phyloP scores from a whole-genome alignment of 2,888 invertebrate species.

The Lumbricus terrestris region DNA sequence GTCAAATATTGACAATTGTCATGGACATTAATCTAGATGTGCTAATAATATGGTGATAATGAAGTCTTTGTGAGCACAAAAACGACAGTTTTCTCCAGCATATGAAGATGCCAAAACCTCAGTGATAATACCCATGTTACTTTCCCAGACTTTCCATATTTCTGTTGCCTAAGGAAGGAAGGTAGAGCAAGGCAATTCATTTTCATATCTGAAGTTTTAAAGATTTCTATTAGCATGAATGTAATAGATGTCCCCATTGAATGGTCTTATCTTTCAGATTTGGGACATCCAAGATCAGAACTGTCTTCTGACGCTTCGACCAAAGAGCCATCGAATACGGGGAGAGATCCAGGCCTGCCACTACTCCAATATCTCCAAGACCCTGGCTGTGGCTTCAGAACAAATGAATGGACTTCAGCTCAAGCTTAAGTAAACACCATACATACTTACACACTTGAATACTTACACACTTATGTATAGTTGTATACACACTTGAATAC shows the following conservation, averaged over 20 bases:
- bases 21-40: too few species aligned
- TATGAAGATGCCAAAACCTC: too few species aligned
- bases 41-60: too few species aligned
- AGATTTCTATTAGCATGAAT: not conserved
- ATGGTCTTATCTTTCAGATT: conserved; percentile 44
- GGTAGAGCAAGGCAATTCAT: not conserved
- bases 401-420: conserved; percentile 56
- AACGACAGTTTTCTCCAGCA: too few species aligned
- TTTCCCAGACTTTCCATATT: too few species aligned
- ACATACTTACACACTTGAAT: not conserved
- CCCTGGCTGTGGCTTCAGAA: conserved; percentile 57
- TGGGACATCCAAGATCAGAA: conserved; percentile 60
- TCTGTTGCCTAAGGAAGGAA: not conserved
- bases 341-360: conserved; percentile 59
- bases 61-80: too few species aligned
- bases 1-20: too few species aligned
- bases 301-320: conserved; percentile 56
- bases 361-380: conserved; percentile 54
- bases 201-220: not conserved
- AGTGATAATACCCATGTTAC: too few species aligned
- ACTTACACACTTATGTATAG: too few species aligned
- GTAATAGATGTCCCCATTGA: not conserved
- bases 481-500: too few species aligned
- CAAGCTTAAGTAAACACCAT: conserved; percentile 50
- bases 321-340: conserved; percentile 59